A percentile compares a stretch with the other conserved stretches of the same genome.
phyloP scores from a whole-genome alignment of 2,888 invertebrate species.

The Antheraea assamensis region DNA sequence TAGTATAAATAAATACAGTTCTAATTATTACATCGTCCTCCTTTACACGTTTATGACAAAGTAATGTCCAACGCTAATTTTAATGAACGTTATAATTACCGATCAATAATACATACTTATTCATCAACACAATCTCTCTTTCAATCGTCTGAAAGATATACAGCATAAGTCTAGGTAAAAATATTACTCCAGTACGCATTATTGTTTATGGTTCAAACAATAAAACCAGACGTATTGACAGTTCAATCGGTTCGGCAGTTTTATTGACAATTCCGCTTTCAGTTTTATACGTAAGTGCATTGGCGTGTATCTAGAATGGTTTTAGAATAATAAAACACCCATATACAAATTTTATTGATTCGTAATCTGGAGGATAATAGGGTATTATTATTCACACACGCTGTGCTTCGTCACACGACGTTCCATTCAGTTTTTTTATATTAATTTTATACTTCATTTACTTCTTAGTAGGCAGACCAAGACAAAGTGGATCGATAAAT shows the following conservation, averaged over 20 bases:
- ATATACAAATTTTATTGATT: constrained; percentile 57
- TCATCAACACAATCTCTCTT: neutral
- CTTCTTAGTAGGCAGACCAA: too few relatives aligned
- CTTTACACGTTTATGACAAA: too few relatives aligned
- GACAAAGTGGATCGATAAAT: too few relatives aligned
- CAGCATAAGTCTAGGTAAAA: neutral
- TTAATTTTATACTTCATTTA: too few relatives aligned
- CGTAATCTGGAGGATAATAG: constrained; percentile 33
- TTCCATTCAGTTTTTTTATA: too few relatives aligned
- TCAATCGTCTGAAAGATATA: too few relatives aligned
- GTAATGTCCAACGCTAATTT: too few relatives aligned
- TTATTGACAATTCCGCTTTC: constrained; percentile 52
- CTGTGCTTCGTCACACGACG: neutral
- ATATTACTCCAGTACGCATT: constrained; percentile 15
- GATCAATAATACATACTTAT: neutral
- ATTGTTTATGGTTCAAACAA: constrained; percentile 17
- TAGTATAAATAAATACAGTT: too few relatives aligned
- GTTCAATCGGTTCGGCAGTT: constrained; percentile 57
- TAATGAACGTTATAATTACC: too few relatives aligned
- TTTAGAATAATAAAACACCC: constrained; percentile 65
- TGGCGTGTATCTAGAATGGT: constrained; percentile 61
- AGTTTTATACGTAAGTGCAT: constrained; percentile 55
- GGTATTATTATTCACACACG: neutral
- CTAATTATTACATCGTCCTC: too few relatives aligned
- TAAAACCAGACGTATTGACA: constrained; percentile 32